Conservation (phyloP, 53 echinoderm and acorn worm genomes). For the Apostichopus leukothele region DNA sequence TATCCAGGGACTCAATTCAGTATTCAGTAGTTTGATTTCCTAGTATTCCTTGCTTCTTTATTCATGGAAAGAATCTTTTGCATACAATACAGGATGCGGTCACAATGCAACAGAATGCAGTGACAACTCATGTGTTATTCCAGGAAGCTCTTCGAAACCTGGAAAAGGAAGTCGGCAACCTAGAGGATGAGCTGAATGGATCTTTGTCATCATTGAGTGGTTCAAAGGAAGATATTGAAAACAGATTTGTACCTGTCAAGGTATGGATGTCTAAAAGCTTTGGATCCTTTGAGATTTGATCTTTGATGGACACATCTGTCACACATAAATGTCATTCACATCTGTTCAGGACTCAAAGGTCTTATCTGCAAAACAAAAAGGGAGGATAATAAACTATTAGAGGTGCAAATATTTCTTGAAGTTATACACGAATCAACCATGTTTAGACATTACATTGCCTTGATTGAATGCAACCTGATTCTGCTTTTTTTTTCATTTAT, state of each 20-base stretch:
- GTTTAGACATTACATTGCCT: no score
- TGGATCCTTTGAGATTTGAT: no score
- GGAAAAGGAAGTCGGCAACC: constrained; percentile 38
- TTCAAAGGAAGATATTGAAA: constrained; percentile 3
- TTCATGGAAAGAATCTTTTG: background rate
- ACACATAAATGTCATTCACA: no score
- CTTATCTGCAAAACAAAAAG: no score
- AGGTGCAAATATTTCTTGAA: no score
- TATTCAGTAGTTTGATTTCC: background rate
- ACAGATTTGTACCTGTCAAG: background rate
- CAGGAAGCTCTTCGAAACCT: constrained; percentile 65
- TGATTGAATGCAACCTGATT: no score
- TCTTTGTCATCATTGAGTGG: background rate
- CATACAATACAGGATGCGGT: constrained; percentile 51
- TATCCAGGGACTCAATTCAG: background rate
- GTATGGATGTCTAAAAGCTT: background rate
- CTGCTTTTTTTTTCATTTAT: no score
- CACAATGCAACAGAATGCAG: constrained; percentile 52
- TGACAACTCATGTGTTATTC: constrained; percentile 65
- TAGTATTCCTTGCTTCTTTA: background rate
- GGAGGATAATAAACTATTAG: no score
- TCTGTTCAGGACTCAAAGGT: no score
- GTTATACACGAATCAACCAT: no score
- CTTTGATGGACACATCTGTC: no score
- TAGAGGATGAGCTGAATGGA: background rate